Evolutionary conservation across 2,888 invertebrate genomes (phyloP), one percentile per base, ranked within the genome.

Genomic region (Drosophila setosimentum): DNA sequence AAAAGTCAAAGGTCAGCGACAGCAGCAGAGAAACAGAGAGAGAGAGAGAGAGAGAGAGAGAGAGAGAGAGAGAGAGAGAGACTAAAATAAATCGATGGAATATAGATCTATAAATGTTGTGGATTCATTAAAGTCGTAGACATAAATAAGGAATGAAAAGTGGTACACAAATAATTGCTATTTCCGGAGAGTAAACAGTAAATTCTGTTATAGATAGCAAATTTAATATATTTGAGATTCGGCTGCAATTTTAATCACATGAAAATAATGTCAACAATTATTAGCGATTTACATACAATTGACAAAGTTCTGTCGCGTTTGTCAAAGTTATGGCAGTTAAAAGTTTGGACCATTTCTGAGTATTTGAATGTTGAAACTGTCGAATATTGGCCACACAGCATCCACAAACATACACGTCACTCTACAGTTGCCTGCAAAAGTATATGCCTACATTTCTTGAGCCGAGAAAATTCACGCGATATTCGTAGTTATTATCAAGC

Each of bases 401-500:
- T 50, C 32, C 24, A 8, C 35, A 18, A 18, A 35, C 35, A 35
- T 18, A 35, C 7, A 18, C 18, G 18, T 35, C 16, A 6, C 7
- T 18, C 10, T 33, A 40, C 51, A 58, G 57, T 54, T n/a, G 11
- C 4, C 18, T 11, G 10, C 32, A 48, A 30, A 37, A 64, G 60
- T 64, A 24, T 50, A n/a, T 50, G 61, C n/a, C 35, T n/a, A 50
- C 29, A 6, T 24, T 37, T 58, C 29, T 21, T 21, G 61, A 68
- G 59, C 32, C 33, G 42, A 27, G 50, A 71, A 80, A 71, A 80
- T 78, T 77, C 63, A 51, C 77, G 76, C 75, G 30, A 79, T 50
- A 63, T 67, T 80, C 67, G 11, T 33, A 30, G 64, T 68, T 78
- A 78, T 78, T 78, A 80, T 67, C 80, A 54, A 30, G 51, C 73